Evolutionary conservation across 1,140 invertebrate genomes (phyloP).

Genomic region (Papilio polyxenes): DNA sequence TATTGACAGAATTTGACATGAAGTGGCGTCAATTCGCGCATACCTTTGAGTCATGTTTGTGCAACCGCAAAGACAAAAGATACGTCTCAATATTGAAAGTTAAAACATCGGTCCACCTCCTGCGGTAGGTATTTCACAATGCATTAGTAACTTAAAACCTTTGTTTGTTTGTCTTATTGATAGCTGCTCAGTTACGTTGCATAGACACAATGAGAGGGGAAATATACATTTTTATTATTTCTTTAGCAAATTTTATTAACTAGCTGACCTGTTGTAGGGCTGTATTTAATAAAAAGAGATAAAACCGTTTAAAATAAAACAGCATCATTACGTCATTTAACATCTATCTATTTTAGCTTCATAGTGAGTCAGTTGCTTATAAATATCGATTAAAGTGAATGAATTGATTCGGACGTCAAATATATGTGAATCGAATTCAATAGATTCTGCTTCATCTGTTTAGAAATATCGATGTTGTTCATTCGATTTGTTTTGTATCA

Average conservation of each 20-base stretch:
- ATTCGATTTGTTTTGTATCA: no score
- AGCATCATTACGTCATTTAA: no score
- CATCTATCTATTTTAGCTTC: no score
- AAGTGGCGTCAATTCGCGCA: conserved; percentile 15
- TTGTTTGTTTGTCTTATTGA: conserved; percentile 63
- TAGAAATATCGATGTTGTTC: no score
- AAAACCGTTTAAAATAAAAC: no score
- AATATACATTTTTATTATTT: background rate
- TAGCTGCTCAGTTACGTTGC: conserved; percentile 46
- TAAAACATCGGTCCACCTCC: background rate
- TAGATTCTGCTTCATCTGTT: no score
- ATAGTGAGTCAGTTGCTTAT: no score
- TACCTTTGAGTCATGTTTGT: background rate
- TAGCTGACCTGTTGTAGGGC: no score
- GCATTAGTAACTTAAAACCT: conserved; percentile 67
- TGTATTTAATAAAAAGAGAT: no score
- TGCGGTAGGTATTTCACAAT: conserved; percentile 48
- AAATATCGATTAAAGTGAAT: no score
- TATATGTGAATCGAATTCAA: no score
- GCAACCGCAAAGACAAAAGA: conserved; percentile 34
- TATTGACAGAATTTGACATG: background rate
- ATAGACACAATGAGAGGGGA: conserved; percentile 38
- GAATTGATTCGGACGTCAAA: no score
- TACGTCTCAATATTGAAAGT: conserved; percentile 35
- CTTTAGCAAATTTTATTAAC: background rate